Evolutionary conservation across 2,797 vertebrate species (phyloP).

Genomic region (Spinus olivaceus): DNA sequence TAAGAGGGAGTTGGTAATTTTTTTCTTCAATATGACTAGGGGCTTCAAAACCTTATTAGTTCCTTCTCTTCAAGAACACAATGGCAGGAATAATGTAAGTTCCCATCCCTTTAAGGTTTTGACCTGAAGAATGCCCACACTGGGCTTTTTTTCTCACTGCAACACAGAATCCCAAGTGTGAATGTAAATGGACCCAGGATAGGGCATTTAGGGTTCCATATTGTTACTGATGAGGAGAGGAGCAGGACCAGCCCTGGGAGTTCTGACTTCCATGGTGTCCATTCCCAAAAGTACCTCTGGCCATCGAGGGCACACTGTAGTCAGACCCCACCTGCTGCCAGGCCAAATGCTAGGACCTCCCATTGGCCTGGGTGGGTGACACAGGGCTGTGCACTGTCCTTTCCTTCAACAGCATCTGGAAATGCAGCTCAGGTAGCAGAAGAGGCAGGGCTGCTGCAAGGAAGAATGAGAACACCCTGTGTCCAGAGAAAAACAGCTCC

Average conservation of each 20-base stretch:
- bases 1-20: background rate
- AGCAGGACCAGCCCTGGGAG: background rate
- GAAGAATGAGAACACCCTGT: background rate
- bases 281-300: background rate
- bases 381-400: too few relatives aligned
- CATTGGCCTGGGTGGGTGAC: background rate
- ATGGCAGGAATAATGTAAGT: background rate
- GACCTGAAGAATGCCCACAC: background rate
- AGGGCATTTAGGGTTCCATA: background rate
- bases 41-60: background rate
- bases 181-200: background rate
- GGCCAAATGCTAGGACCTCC: background rate
- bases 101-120: background rate
- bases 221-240: rapidly evolving
- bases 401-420: background rate
- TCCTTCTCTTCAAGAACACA: background rate
- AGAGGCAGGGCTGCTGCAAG: background rate
- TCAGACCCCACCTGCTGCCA: background rate
- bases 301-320: rapidly evolving
- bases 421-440: background rate
- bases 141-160: background rate
- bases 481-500: background rate
- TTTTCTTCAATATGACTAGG: background rate
- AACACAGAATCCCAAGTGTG: background rate
- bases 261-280: background rate